These are phyloP conservation scores for Willowsia nigromaculata DNA, from an alignment of 2,888 invertebrate species.

Conservation along the genomic window DNA sequence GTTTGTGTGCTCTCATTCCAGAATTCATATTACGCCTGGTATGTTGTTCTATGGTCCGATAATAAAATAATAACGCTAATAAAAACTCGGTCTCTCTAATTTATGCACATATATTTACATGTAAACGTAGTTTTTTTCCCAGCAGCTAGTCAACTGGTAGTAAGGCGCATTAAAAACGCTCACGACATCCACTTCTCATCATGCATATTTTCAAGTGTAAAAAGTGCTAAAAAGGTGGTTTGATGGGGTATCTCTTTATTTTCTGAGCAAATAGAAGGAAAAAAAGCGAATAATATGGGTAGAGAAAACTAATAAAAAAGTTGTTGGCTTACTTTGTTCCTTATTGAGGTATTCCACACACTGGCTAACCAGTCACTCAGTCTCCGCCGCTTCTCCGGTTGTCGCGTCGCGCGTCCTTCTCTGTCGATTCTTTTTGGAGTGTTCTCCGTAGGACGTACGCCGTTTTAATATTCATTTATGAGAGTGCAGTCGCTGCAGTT, in stretches of 20 bases:
- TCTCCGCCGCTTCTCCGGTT: background rate
- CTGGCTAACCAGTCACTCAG: slow-evolving; percentile 2
- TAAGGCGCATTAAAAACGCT: slow-evolving; percentile 36
- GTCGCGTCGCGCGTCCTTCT: background rate
- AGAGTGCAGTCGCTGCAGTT: slow-evolving; percentile 66
- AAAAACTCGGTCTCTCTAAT: slow-evolving; percentile 77
- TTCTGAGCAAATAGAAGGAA: slow-evolving; percentile 8
- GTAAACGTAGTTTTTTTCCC: slow-evolving; percentile 75
- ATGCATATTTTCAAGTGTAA: background rate
- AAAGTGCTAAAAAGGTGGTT: slow-evolving; percentile 46
- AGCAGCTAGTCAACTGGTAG: slow-evolving; percentile 37
- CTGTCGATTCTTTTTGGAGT: slow-evolving; percentile 11
- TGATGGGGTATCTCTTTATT: background rate
- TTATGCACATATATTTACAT: slow-evolving; percentile 79
- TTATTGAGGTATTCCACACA: slow-evolving; percentile 59
- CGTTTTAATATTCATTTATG: slow-evolving; percentile 67
- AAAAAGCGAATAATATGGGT: background rate
- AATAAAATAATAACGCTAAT: slow-evolving; percentile 77
- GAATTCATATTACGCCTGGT: background rate
- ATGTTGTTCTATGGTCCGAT: slow-evolving; percentile 62
- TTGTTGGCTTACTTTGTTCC: slow-evolving; percentile 64
- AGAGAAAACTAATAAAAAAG: slow-evolving; percentile 63
- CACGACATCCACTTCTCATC: slow-evolving; percentile 28
- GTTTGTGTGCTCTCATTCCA: background rate
- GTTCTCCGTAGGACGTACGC: slow-evolving; percentile 44